Evolutionary conservation across 2,888 invertebrate species (phyloP), one percentile per base, ranked within the genome.

Genomic region (Gymnoscelis rufifasciata): DNA sequence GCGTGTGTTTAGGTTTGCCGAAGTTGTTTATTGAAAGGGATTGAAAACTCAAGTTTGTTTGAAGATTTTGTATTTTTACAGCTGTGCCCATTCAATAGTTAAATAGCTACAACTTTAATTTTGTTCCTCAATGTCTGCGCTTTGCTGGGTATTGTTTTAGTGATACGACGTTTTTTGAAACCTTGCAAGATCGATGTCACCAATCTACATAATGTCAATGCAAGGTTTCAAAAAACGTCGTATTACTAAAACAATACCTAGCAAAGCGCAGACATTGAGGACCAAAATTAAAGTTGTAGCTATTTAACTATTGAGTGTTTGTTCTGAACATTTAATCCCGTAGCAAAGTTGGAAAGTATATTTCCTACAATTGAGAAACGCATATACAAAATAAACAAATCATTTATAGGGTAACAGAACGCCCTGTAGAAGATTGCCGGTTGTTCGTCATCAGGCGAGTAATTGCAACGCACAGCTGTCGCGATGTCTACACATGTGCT

Each of bases 401-500:
- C 2, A 19, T 19, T 19, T 19, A 3, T 3, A 3, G 19, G 19
- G 5, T 19, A 19, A 39, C 27, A 10, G 35, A 68, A 61, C 56
- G 53, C 64, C 57, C 57, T 57, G 56, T 47, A 62, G 60, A 66
- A 69, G 65, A 74, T 70, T 71, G 71, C 69, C 62, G 65, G 71
- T 63, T 64, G 68, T 74, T 66, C 61, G 71, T 75, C 71, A 74
- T 75, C 71, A 74, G 69, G 64, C 66, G 54, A 64, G 76, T 79
- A 78, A 81, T 81, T 80, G 72, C 76, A 60, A 70, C 70, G 64
- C 69, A 68, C 81, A 77, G 73, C 75, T 79, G 80, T 69, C 75
- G 70, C 70, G 62, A 52, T 52, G 63, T 54, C 66, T 62, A 66
- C 70, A 69, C 66, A 12, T 28, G 64, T 23, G 44, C 36, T 46